A percentile compares a stretch with the other conserved stretches of the same genome.
phyloP scores from a whole-genome alignment of 1,140 invertebrate species.

The Panonychus citri region DNA sequence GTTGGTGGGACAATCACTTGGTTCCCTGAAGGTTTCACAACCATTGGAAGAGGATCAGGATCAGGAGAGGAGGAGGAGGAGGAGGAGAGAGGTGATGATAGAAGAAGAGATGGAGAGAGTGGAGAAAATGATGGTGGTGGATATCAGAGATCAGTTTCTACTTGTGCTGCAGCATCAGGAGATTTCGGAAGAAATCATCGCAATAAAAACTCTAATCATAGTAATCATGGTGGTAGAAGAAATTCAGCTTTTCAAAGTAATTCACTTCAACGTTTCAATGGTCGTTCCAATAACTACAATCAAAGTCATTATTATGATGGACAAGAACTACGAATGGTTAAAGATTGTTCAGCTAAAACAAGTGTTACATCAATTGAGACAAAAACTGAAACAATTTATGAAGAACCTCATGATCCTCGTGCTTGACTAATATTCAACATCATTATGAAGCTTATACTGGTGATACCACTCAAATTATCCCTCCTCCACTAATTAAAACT shows the following conservation, averaged over 20 bases:
- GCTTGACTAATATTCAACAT: constrained; percentile 81
- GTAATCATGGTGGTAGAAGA: too few relatives aligned
- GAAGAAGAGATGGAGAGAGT: too few relatives aligned
- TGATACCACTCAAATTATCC: constrained; percentile 64
- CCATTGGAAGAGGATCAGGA: not conserved
- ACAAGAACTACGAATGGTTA: not conserved
- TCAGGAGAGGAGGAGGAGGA: too few relatives aligned
- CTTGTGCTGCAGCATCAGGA: not conserved
- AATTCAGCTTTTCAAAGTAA: too few relatives aligned
- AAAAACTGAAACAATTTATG: constrained; percentile 24
- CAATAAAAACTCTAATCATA: too few relatives aligned
- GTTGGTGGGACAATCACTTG: constrained; percentile 17
- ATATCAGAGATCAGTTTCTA: not conserved
- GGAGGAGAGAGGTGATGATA: not conserved
- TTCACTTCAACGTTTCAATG: too few relatives aligned
- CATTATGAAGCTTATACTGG: constrained; percentile 48
- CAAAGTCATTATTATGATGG: not conserved
- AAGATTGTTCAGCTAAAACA: not conserved
- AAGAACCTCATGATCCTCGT: constrained; percentile 60
- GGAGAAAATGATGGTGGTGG: too few relatives aligned
- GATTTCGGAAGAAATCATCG: not conserved
- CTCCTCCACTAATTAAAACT: constrained; percentile 14
- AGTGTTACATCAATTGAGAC: not conserved
- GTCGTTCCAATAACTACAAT: too few relatives aligned
- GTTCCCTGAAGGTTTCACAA: constrained; percentile 23